A percentile compares a stretch with the other conserved stretches of the same genome.
Conservation (phyloP, 2,797 vertebrate genomes). For the Zalophus californianus region DNA sequence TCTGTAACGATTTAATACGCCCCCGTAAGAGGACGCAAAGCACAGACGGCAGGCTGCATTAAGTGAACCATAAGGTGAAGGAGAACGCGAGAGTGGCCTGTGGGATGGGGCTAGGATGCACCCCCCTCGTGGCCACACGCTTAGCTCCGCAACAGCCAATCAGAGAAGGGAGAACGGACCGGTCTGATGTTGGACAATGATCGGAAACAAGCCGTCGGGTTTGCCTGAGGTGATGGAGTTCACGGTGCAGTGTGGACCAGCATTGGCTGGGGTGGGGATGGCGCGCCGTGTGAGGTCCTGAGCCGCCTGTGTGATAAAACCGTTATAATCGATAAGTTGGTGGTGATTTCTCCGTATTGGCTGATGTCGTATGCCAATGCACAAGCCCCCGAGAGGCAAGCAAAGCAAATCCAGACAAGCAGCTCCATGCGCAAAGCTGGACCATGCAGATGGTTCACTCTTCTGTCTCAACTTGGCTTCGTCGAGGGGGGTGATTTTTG, state of each 20-base stretch:
- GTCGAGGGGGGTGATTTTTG: neutral
- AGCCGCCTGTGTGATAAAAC: neutral
- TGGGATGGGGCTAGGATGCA: neutral
- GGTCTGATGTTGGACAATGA: neutral
- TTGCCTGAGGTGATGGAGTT: neutral
- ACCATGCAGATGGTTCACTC: neutral
- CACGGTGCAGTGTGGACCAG: neutral
- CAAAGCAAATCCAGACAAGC: neutral
- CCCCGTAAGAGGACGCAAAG: neutral
- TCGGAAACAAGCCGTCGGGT: neutral
- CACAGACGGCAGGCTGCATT: neutral
- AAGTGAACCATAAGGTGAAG: neutral
- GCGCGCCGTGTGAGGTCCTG: too few species aligned
- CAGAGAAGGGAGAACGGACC: neutral
- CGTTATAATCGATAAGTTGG: neutral
- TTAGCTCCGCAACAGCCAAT: neutral
- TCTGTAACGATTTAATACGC: neutral
- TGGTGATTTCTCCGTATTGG: neutral
- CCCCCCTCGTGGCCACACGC: too few species aligned
- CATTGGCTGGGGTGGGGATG: too few species aligned
- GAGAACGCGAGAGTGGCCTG: fast-evolving
- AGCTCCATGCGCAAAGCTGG: neutral
- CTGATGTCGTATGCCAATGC: neutral
- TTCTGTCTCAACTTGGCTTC: neutral
- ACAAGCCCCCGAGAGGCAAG: neutral